Conservation (phyloP, 2,888 invertebrate genomes). For the Phortica okadai region DNA sequence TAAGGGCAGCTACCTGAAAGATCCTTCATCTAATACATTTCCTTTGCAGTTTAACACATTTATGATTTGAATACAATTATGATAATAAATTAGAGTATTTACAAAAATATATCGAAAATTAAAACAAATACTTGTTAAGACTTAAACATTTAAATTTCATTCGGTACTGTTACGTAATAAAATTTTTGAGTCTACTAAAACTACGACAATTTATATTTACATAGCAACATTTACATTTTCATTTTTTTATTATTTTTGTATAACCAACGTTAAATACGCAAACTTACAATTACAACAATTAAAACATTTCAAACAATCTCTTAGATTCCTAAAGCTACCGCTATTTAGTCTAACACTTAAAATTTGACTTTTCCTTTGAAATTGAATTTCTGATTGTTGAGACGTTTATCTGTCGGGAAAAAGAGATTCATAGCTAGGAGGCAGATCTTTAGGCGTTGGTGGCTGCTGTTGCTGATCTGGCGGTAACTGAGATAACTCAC, state of each 20-base stretch:
- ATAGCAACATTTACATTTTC: background rate
- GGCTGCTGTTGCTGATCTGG: slow-evolving; percentile 58
- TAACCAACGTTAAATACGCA: background rate
- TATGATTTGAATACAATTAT: slow-evolving; percentile 45
- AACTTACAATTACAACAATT: background rate
- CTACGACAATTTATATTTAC: slow-evolving; percentile 12
- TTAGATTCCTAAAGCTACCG: slow-evolving; percentile 19
- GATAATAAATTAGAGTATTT: slow-evolving; percentile 50
- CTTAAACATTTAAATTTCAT: background rate
- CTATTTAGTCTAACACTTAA: slow-evolving; percentile 10
- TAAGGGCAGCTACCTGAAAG: slow-evolving; percentile 8
- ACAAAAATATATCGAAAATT: slow-evolving; percentile 38
- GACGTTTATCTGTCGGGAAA: slow-evolving; percentile 74
- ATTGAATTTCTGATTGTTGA: slow-evolving; percentile 21
- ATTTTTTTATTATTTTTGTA: background rate
- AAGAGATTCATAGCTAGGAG: slow-evolving; percentile 74
- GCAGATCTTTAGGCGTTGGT: slow-evolving; percentile 73
- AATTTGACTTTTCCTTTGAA: slow-evolving; percentile 7
- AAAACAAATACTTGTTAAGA: background rate
- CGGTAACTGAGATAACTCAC: slow-evolving; percentile 51
- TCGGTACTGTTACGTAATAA: background rate
- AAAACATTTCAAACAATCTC: slow-evolving; percentile 1
- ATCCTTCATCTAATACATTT: slow-evolving; percentile 30
- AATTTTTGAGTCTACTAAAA: background rate
- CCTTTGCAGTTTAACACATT: slow-evolving; percentile 52